Conservation (phyloP, 2,797 vertebrate genomes). For the Sebastes hubbsi region DNA sequence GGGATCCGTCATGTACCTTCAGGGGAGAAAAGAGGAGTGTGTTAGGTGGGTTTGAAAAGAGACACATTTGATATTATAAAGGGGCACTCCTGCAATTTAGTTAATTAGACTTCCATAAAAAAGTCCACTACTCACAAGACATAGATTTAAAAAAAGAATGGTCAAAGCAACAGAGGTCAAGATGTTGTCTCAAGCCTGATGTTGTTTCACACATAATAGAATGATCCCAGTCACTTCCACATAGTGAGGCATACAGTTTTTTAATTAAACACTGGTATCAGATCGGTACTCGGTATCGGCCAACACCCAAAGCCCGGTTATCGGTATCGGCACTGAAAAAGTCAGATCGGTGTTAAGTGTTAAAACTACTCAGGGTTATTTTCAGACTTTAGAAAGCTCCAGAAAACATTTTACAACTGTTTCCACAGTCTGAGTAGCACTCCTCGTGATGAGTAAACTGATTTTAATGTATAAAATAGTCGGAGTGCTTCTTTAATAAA, state of each 20-base stretch:
- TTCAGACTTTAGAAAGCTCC: background rate
- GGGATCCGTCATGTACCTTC: conserved; percentile 84
- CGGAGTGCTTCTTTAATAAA: background rate
- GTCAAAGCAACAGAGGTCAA: background rate
- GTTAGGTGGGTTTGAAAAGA: background rate
- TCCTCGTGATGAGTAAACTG: background rate
- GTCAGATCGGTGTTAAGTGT: background rate
- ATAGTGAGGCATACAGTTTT: too few species aligned
- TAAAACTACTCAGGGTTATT: background rate
- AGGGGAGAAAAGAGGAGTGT: background rate
- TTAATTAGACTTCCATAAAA: background rate
- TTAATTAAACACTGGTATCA: too few species aligned
- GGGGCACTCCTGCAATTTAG: background rate
- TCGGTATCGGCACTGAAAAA: too few species aligned
- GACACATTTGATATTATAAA: background rate
- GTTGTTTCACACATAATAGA: too few species aligned
- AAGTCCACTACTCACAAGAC: background rate
- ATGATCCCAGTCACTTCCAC: too few species aligned
- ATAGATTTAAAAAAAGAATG: background rate
- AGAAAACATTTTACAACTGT: background rate
- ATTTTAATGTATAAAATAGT: background rate
- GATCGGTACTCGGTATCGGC: too few species aligned
- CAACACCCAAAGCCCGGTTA: too few species aligned
- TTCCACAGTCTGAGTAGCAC: background rate
- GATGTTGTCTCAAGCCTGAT: too few species aligned